Percentiles rank a stretch among this genome's conserved stretches.
phyloP scores from a whole-genome alignment of 2,797 vertebrate species.

The Falco naumanni region DNA sequence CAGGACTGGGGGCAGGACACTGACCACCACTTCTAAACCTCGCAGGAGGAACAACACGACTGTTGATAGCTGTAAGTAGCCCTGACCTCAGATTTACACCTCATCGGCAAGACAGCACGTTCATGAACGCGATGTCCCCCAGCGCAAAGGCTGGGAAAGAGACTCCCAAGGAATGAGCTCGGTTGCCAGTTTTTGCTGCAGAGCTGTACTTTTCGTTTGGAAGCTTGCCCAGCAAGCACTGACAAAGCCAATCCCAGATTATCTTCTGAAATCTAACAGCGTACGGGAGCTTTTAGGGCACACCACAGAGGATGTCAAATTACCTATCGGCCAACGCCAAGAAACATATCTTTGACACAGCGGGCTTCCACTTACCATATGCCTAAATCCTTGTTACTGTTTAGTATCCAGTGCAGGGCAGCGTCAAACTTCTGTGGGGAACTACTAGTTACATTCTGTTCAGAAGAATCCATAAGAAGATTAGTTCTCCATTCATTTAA shows the following conservation, averaged over 20 bases:
- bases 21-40: background rate
- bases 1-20: background rate
- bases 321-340: background rate
- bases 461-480: constrained; percentile 1
- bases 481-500: constrained; percentile 41
- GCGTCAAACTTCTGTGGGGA: constrained; percentile 74
- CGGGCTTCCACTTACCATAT: constrained; percentile 70
- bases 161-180: background rate
- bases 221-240: background rate
- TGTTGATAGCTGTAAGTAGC: background rate
- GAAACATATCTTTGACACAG: background rate
- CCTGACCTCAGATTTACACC: background rate
- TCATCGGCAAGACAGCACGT: background rate
- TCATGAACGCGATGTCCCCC: background rate
- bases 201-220: background rate
- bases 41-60: background rate
- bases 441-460: constrained; percentile 75
- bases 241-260: background rate
- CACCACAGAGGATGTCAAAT: background rate
- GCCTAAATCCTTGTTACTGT: constrained; percentile 80
- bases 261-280: background rate
- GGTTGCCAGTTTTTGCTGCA: background rate
- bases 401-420: constrained; percentile 79
- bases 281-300: background rate
- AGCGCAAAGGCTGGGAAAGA: background rate